phyloP scores from a whole-genome alignment of 2,797 vertebrate species.

The Acanthopagrus latus region DNA sequence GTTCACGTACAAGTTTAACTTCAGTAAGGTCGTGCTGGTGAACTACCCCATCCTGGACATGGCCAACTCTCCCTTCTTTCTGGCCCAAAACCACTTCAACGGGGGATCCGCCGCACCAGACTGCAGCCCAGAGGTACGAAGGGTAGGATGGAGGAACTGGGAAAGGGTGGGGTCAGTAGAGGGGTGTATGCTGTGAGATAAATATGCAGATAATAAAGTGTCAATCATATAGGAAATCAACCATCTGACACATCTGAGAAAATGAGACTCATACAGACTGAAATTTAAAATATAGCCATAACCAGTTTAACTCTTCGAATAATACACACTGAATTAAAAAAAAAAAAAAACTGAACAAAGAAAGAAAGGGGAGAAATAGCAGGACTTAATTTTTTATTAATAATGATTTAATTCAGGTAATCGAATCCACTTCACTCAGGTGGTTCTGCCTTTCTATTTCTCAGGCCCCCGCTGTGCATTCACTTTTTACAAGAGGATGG shows the following conservation, averaged over 20 bases:
- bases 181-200: background rate
- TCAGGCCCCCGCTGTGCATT: constrained; percentile 60
- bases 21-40: constrained; percentile 94
- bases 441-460: constrained; percentile 57
- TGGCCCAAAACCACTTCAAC: constrained; percentile 91
- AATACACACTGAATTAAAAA: constrained; percentile 1
- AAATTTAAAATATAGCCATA: constrained; percentile 11
- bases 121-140: constrained; percentile 90
- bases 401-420: constrained; percentile 58
- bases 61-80: constrained; percentile 91
- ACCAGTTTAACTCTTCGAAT: background rate
- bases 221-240: background rate
- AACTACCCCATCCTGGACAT: constrained; percentile 94
- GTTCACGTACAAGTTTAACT: constrained; percentile 99
- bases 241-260: background rate
- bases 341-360: constrained; percentile 14
- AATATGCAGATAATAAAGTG: constrained; percentile 1
- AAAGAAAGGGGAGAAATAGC: background rate
- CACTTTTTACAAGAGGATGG: constrained; percentile 47
- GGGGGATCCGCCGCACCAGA: constrained; percentile 87
- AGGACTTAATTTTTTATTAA: constrained; percentile 56
- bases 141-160: constrained; percentile 1
- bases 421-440: constrained; percentile 55
- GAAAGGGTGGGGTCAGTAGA: constrained; percentile 2
- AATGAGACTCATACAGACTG: background rate